Conservation (phyloP, 2,888 invertebrate species). For the Myopa tessellatipennis region DNA sequence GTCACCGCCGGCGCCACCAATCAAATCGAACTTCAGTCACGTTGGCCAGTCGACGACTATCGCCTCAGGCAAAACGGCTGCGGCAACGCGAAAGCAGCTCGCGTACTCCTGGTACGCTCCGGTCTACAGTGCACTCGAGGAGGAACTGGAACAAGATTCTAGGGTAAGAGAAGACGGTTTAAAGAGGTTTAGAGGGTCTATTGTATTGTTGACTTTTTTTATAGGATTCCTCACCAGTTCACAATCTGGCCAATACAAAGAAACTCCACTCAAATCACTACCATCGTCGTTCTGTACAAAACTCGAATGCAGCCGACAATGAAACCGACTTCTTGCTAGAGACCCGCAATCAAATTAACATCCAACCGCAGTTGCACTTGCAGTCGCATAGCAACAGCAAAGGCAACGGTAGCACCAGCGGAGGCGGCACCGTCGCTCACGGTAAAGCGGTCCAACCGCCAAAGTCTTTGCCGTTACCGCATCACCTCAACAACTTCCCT, state of each 20-base stretch:
- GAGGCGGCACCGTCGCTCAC: conserved; percentile 33
- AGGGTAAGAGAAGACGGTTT: conserved; percentile 66
- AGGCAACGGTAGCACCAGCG: conserved; percentile 37
- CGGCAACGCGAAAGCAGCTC: conserved; percentile 64
- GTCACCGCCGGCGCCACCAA: conserved; percentile 53
- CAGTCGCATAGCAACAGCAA: conserved; percentile 41
- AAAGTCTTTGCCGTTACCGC: conserved; percentile 43
- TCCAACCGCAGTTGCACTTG: conserved; percentile 56
- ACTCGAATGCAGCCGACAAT: conserved; percentile 56
- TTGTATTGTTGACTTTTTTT: conserved; percentile 1
- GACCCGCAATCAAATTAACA: conserved; percentile 62
- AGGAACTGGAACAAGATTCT: conserved; percentile 68
- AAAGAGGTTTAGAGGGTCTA: background rate
- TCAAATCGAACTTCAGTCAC: conserved; percentile 45
- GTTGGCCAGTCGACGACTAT: conserved; percentile 46
- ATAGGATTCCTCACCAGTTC: conserved; percentile 68
- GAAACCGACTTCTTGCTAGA: conserved; percentile 66
- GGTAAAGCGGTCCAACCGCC: conserved; percentile 35
- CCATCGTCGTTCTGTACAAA: conserved; percentile 49
- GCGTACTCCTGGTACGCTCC: conserved; percentile 69
- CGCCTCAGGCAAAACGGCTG: conserved; percentile 54
- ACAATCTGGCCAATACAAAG: conserved; percentile 68
- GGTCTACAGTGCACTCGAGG: conserved; percentile 67
- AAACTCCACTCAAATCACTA: conserved; percentile 60
- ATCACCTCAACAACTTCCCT: conserved; percentile 18